Evolutionary conservation across 1,140 invertebrate species (phyloP), one percentile per base, ranked within the genome.

Genomic region (Drosophila orena): DNA sequence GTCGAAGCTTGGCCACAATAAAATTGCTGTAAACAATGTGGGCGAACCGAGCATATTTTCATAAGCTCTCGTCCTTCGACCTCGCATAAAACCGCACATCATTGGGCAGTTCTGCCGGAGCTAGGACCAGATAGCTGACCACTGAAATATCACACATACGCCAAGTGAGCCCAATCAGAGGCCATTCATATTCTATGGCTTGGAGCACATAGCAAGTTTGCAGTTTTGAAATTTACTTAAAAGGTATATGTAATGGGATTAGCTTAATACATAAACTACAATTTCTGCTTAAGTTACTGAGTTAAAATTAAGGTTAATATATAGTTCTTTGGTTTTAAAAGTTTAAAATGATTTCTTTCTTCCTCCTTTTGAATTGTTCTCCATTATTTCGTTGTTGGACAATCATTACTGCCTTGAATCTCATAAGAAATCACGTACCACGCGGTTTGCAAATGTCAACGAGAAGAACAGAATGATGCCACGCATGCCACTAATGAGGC

Each of bases 401-500:
- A 70, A 77, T 80, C 73, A 75, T 77, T 76, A 86, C 77, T 62
- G 77, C 27, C 27, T 34, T 30, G 44, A 56, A 47, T 57, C 47
- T 50, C 47, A 61, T 71, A 83, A 81, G 83, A 83, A 86, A 86
- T 86, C 83, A 86, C 83, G 84, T 86, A 68, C 57, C 34, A 43
- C 27, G 15, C 59, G 37, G 59, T 44, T 59, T 66, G 60, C 57
- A 57, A 66, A 85, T 84, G 72, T 85, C 81, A 84, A 59, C 81
- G 58, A 35, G 27, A 20, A 27, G 35, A 58, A 34, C 40, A 27
- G 10, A 43, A 65, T 65, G 61, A 47, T 71, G 72, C 81, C 79
- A 80, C 79, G 84, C 84, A 84, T 88, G 80, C 80, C 84, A 89
- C 84, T 89, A 89, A 89, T 89, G 84, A 89, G 84, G 85, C 84